phyloP scores from a whole-genome alignment of 2,888 invertebrate species.

The Eulithis prunata region DNA sequence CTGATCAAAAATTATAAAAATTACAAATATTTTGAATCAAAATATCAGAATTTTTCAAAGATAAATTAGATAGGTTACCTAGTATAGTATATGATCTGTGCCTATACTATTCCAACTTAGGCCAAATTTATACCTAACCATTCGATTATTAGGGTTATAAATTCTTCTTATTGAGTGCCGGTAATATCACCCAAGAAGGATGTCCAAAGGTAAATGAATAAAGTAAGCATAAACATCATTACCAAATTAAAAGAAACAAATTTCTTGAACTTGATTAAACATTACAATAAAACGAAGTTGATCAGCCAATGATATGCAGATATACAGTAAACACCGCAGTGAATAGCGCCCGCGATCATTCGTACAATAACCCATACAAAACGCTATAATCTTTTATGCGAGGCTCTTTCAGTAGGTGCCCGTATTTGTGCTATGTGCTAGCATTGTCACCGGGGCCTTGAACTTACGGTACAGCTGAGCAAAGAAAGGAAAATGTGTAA shows the following conservation, averaged over 20 bases:
- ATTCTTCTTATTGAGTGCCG: no score
- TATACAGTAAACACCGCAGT: conserved; percentile 26
- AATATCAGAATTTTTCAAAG: no score
- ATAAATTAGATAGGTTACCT: no score
- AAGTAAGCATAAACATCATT: no score
- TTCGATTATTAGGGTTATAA: no score
- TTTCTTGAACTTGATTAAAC: neutral
- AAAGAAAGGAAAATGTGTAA: conserved; percentile 53
- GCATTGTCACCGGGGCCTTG: conserved; percentile 71
- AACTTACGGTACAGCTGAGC: conserved; percentile 71
- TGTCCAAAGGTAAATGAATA: no score
- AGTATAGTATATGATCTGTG: no score
- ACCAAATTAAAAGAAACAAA: neutral
- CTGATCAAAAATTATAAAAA: no score
- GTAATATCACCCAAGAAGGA: no score
- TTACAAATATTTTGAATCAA: no score
- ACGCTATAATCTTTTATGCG: conserved; percentile 44
- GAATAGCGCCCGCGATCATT: conserved; percentile 31
- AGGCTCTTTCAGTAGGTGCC: conserved; percentile 48
- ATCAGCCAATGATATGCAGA: conserved; percentile 25
- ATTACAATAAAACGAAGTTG: conserved; percentile 3
- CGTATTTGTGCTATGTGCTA: conserved; percentile 46
- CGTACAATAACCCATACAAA: conserved; percentile 34
- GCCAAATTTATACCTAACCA: no score
- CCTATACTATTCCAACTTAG: no score